Evolutionary conservation across 2,888 invertebrate genomes (phyloP).

Genomic region (Ectemnius cavifrons): DNA sequence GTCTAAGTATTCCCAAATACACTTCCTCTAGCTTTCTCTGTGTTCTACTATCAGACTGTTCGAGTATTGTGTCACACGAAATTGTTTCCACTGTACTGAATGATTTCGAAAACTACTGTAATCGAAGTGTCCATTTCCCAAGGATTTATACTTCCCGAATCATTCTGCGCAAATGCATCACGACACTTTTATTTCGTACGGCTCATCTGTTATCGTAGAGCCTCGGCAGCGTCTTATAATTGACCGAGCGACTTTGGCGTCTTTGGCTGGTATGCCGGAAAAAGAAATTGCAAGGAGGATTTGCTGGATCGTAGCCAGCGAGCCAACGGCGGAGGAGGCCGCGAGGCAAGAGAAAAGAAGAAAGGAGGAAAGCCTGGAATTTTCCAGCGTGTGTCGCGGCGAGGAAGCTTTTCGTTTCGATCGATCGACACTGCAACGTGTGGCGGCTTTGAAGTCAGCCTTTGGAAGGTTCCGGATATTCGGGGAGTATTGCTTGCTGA

Average conservation of each 20-base stretch:
- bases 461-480: neutral
- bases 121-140: neutral
- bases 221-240: constrained; percentile 48
- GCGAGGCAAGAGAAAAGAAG: constrained; percentile 28
- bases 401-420: constrained; percentile 43
- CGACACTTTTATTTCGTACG: constrained; percentile 30
- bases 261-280: constrained; percentile 32
- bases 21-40: neutral
- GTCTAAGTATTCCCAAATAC: neutral
- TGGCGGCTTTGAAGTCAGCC: constrained; percentile 28
- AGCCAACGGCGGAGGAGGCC: constrained; percentile 10
- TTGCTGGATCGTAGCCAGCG: constrained; percentile 53
- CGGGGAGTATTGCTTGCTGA: too few relatives aligned
- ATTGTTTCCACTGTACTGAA: too few relatives aligned
- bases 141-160: too few relatives aligned
- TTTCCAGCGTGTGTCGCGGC: constrained; percentile 41
- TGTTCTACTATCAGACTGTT: too few relatives aligned
- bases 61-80: too few relatives aligned
- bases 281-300: constrained; percentile 54
- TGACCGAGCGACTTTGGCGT: constrained; percentile 49
- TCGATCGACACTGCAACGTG: constrained; percentile 41
- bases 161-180: neutral
- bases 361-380: constrained; percentile 27
- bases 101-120: too few relatives aligned
- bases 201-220: constrained; percentile 44